Conservation (phyloP, 2,888 invertebrate species). For the Microctonus aethiopoides region DNA sequence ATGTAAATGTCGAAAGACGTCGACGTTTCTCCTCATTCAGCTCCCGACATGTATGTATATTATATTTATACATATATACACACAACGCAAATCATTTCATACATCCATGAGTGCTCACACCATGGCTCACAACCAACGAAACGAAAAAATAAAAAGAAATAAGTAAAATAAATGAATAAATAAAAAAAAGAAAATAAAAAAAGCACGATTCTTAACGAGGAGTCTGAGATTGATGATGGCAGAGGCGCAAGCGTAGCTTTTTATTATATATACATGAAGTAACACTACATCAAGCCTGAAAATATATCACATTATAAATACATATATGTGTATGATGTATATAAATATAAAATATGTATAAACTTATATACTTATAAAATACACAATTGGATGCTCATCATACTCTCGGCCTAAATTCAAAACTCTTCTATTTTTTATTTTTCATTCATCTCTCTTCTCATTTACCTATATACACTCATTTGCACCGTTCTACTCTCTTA, state of each 20-base stretch:
- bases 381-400: neutral
- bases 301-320: slow-evolving; percentile 8
- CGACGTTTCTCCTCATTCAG: slow-evolving; percentile 2
- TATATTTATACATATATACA: no score
- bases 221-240: slow-evolving; percentile 63
- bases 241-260: slow-evolving; percentile 47
- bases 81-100: no score
- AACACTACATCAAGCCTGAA: slow-evolving; percentile 20
- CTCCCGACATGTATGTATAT: slow-evolving; percentile 33
- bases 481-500: slow-evolving; percentile 1
- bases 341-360: neutral
- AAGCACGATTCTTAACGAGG: slow-evolving; percentile 64
- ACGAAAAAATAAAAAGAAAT: slow-evolving; percentile 32
- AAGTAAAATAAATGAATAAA: slow-evolving; percentile 45
- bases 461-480: slow-evolving; percentile 1
- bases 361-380: slow-evolving; percentile 8
- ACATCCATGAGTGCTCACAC: slow-evolving; percentile 33
- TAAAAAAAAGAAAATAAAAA: slow-evolving; percentile 46
- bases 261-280: neutral
- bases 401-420: slow-evolving; percentile 18
- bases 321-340: no score
- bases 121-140: slow-evolving; percentile 37
- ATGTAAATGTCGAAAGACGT: slow-evolving; percentile 56
- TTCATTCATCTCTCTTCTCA: slow-evolving; percentile 9
- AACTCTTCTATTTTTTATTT: neutral